phyloP scores from a whole-genome alignment of 2,113 vertebrate species.

The Reinhardtius hippoglossoides region DNA sequence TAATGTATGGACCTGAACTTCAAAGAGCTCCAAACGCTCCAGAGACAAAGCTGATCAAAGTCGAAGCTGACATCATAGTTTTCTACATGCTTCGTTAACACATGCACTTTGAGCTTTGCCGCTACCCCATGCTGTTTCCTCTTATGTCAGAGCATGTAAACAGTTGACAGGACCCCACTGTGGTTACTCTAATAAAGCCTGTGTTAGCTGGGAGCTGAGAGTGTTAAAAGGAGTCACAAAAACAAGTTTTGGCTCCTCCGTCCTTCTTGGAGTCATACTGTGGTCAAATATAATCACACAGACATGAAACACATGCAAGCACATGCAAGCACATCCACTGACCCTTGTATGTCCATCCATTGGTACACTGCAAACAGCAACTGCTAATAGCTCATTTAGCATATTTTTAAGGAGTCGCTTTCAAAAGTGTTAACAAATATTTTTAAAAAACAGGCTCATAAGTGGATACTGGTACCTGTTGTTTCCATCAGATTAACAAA shows the following conservation, averaged over 20 bases:
- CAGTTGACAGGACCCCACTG: neutral
- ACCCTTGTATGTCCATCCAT: too few species aligned
- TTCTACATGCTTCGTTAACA: conserved; percentile 17
- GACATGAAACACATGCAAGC: too few species aligned
- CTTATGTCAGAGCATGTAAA: conserved; percentile 3
- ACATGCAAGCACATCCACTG: too few species aligned
- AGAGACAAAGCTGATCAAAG: conserved; percentile 50
- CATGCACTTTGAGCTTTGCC: conserved; percentile 21
- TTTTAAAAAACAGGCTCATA: too few species aligned
- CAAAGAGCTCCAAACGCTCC: conserved; percentile 33
- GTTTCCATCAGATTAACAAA: too few species aligned
- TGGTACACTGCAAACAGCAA: too few species aligned
- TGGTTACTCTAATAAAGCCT: neutral
- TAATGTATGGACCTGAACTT: conserved; percentile 40
- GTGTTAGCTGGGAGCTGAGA: neutral
- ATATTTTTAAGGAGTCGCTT: too few species aligned
- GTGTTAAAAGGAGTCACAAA: neutral
- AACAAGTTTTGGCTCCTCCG: neutral
- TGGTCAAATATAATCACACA: neutral
- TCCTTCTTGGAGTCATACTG: neutral
- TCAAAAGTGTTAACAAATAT: too few species aligned
- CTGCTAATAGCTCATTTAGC: too few species aligned
- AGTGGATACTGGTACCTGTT: too few species aligned
- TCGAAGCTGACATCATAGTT: conserved; percentile 9
- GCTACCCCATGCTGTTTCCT: conserved; percentile 1